A percentile compares a stretch with the other conserved stretches of the same genome.
Conservation (phyloP, 1,140 invertebrate genomes). For the Drosophila melanica region DNA sequence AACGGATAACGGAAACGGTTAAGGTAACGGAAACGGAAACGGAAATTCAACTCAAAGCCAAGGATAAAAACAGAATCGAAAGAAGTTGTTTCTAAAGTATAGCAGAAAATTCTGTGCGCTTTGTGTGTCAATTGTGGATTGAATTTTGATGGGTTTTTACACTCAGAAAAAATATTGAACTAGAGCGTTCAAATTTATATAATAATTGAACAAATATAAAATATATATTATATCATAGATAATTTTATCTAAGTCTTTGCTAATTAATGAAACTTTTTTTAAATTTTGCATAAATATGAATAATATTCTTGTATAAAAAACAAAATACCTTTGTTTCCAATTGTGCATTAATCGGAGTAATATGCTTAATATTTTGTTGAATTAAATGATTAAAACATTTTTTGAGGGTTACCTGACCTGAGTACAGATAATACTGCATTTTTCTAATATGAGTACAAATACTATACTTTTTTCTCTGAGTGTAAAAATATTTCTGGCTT, state of each 20-base stretch:
- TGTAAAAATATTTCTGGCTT: constrained; percentile 1
- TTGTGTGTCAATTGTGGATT: constrained; percentile 28
- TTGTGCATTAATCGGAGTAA: no score
- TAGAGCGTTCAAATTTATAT: no score
- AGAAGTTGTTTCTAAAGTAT: constrained; percentile 25
- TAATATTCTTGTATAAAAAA: no score
- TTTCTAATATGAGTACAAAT: no score
- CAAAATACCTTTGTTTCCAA: no score
- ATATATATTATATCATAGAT: no score
- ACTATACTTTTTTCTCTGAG: neutral
- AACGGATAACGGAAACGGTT: constrained; percentile 46
- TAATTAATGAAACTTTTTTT: neutral
- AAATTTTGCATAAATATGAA: neutral
- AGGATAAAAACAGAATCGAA: constrained; percentile 9
- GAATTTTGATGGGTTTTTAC: constrained; percentile 21
- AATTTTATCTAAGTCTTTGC: neutral
- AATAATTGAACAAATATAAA: no score
- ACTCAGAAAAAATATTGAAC: neutral
- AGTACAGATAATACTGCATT: no score
- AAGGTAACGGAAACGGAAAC: constrained; percentile 36
- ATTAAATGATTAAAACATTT: no score
- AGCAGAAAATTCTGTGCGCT: constrained; percentile 26
- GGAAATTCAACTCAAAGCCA: constrained; percentile 20
- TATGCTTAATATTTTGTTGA: no score
- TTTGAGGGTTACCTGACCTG: no score